Base-by-base conservation (phyloP, 1,140 invertebrate genomes). In the Pygmarrhopalites habei region DNA sequence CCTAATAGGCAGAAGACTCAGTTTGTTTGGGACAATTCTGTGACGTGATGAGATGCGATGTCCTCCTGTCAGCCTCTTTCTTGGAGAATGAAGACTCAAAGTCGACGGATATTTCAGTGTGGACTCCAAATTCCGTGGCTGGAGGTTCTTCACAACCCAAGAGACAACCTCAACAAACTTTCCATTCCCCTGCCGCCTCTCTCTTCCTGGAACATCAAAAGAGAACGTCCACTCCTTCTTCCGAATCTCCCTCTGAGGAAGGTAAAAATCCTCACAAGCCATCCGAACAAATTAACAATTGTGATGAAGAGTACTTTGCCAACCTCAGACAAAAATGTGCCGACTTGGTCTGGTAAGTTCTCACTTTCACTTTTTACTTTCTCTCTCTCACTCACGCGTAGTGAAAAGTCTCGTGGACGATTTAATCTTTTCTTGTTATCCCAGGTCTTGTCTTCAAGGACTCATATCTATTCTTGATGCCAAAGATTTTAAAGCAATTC, bases 1-100 rank as follows among this genome's bases (percentile, higher is more conserved):
- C n/a, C n/a, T n/a, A n/a, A n/a, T 56, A 94, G 90, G 87, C 85
- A 41, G 87, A 92, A 77, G 89, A 93, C 74, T 85, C 89, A 52
- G 86, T 95, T 68, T 95, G 92, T 75, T 79, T 95, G 66, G 89
- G 90, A 44, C 90, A 95, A 74, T 95, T 89, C 74, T 96, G 92
- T 81, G 92, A 95, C 77, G 89, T 95, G 67, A 92, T 95, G 85
- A 82, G 93, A 64, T 96, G 92, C 77, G 89, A 94, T 73, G 88
- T 95, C 17, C 78, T 92, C 15, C 61, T 53, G 59, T 67, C 65
- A 10, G 39, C 64, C 2, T 65, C 64, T 19, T 64, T 70, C 32
- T 44, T 65, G 41, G 66, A 68, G 29, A 62, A 67, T 29, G 65
- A 67, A 12, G 67, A 69, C 12, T 70, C 62, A 1, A 65, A 63